phyloP scores from a whole-genome alignment of 2,797 vertebrate species.

The Borostomias antarcticus region DNA sequence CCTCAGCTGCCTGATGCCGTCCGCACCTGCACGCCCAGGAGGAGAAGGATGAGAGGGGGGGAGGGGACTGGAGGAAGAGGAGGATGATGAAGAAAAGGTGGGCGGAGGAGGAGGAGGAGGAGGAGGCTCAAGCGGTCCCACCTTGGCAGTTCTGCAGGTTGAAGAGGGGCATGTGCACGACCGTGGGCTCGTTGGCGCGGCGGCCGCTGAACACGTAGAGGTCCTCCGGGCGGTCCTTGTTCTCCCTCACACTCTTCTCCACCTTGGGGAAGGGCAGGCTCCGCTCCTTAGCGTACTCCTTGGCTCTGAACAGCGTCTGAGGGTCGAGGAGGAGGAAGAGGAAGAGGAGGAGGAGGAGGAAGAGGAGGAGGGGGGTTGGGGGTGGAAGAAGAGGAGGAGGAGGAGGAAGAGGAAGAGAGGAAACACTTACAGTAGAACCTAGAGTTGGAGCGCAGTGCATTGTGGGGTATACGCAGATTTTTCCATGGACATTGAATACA shows the following conservation, averaged over 20 bases:
- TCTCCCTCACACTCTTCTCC: neutral
- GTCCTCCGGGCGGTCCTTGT: neutral
- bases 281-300: neutral
- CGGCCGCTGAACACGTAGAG: neutral
- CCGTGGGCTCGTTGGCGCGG: neutral
- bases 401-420: neutral
- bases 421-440: neutral
- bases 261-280: neutral
- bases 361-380: too few relatives aligned
- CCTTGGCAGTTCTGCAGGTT: conserved; percentile 5
- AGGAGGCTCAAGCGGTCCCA: neutral
- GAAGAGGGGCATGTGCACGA: conserved; percentile 3
- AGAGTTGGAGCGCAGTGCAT: too few relatives aligned
- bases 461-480: too few relatives aligned
- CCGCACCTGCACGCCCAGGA: too few relatives aligned
- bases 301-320: neutral
- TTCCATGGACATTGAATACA: too few relatives aligned
- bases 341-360: too few relatives aligned
- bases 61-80: too few relatives aligned
- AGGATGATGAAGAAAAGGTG: too few relatives aligned
- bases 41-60: too few relatives aligned
- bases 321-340: too few relatives aligned
- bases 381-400: too few relatives aligned
- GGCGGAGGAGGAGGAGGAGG: too few relatives aligned
- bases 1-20: neutral